Evolutionary conservation across 1,140 invertebrate genomes (phyloP), one percentile per base, ranked within the genome.

Genomic region (Formica selysi): DNA sequence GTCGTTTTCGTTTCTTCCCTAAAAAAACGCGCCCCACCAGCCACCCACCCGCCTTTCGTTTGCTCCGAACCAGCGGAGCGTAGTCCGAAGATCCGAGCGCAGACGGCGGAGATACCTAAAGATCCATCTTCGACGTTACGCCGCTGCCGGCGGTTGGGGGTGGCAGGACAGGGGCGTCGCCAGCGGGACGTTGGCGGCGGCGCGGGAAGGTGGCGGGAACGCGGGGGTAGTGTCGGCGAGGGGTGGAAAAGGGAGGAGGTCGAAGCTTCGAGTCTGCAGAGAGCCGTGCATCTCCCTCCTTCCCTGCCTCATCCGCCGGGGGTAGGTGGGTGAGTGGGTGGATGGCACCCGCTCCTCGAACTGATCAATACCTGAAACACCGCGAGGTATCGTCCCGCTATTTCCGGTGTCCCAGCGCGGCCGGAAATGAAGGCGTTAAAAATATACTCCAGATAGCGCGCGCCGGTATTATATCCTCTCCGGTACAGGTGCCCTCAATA

Each of bases 341-440:
- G 91, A 85, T 92, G 90, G 92, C 88, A 90, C 91, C 89, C 85
- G 85, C 88, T 91, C 86, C 85, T 90, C 89, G 92, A 94, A 94
- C 94, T 95, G 94, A 95, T 95, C 94, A 95, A 95, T 95, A 95
- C 94, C 94, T 94, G 93, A 94, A 94, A 95, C 94, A 95, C 94
- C 93, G 93, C 93, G 93, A 94, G 93, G 94, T 95, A 95, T 94
- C 94, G 94, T 94, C 89, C 90, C 92, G 94, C 91, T 94, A 94
- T 95, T 94, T 95, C 94, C 94, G 94, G 93, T 94, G 93, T 94
- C 91, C 90, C 93, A 91, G 88, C 91, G 89, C 89, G 88, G 87
- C 90, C 94, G 94, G 94, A 95, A 95, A 95, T 95, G 94, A 95
- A 95, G 92, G 93, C 94, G 94, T 93, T 94, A 94, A 93, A 94